These are phyloP conservation scores for Potamarius usumacintae DNA, from an alignment of 2,113 vertebrate genomes.

Conservation along the genomic window DNA sequence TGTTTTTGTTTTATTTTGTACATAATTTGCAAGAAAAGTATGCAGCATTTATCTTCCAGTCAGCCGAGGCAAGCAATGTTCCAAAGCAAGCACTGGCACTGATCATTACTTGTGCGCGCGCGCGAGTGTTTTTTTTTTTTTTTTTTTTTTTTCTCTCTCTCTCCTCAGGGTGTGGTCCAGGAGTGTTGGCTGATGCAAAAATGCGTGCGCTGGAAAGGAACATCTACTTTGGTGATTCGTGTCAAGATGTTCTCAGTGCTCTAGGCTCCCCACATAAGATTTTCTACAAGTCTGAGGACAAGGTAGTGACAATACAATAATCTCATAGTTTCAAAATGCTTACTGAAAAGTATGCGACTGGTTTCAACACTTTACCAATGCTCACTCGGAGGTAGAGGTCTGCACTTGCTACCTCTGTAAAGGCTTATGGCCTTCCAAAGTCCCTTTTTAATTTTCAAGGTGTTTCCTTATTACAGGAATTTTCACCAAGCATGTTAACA, in stretches of 20 bases:
- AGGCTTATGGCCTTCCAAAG: not conserved
- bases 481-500: not conserved
- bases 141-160: not conserved
- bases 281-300: slow-evolving; percentile 99
- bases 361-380: not conserved
- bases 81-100: not conserved
- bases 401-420: not conserved
- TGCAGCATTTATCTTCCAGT: not conserved
- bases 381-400: not conserved
- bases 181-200: slow-evolving; percentile 89
- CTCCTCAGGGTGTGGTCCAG: slow-evolving; percentile 81
- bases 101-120: not conserved
- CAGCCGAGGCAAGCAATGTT: not conserved
- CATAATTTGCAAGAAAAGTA: not conserved
- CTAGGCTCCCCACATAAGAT: slow-evolving; percentile 96
- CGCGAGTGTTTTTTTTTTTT: not conserved
- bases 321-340: not conserved
- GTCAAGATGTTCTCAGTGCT: slow-evolving; percentile 93
- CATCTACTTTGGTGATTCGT: slow-evolving; percentile 94
- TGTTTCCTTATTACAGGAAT: not conserved
- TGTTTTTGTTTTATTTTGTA: not conserved
- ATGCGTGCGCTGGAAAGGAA: slow-evolving; percentile 87
- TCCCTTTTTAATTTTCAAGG: not conserved
- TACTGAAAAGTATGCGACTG: not conserved
- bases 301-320: slow-evolving; percentile 72